Evolutionary conservation across 2,113 vertebrate species (phyloP), one percentile per base, ranked within the genome.

Genomic region (Podiceps cristatus): DNA sequence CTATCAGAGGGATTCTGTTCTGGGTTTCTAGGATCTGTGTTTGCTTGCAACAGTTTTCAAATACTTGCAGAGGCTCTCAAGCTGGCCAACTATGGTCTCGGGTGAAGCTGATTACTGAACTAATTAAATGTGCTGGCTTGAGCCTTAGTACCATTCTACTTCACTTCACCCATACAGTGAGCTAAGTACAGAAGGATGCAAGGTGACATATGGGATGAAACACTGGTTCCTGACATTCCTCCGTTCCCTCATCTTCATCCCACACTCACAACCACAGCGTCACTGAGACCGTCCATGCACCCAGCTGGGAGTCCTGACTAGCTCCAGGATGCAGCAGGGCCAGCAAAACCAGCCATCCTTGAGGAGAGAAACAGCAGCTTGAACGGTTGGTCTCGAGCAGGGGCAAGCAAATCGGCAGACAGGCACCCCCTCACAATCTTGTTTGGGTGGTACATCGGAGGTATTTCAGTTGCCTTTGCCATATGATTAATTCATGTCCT

Each of bases 401-500:
- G 10, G n/a, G 8, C 47, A 37, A 90, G 25, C 11, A 52, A 84
- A 77, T 2, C 4, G 5, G 49, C 44, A 85, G 55, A 63, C 55
- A 86, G 72, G 42, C 45, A 84, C 8, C 73, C 62, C 12, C 7
- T 49, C 69, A 69, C 55, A 91, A 83, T 18, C 86, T 74, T 15
- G 5, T 63, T 52, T 89, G 44, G 77, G 33, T 72, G 63, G 40
- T 56, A 55, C 7, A 2, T 52, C 10, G 3, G 37, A 67, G 71
- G 79, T 45, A 66, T 71, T 90, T 89, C 62, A 60, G 93, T 72
- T 90, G 77, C 67, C 62, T 95, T 87, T 90, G 77, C 81, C 69
- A 22, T 93, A 72, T 79, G 93, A 85, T 94, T 91, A 96, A 96
- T 93, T 94, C 80, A 85, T 60, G 60, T 60, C 73, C 69, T 93